These are phyloP conservation scores for Penaeus monodon DNA, from an alignment of 2,888 invertebrate genomes.

Conservation along the genomic window DNA sequence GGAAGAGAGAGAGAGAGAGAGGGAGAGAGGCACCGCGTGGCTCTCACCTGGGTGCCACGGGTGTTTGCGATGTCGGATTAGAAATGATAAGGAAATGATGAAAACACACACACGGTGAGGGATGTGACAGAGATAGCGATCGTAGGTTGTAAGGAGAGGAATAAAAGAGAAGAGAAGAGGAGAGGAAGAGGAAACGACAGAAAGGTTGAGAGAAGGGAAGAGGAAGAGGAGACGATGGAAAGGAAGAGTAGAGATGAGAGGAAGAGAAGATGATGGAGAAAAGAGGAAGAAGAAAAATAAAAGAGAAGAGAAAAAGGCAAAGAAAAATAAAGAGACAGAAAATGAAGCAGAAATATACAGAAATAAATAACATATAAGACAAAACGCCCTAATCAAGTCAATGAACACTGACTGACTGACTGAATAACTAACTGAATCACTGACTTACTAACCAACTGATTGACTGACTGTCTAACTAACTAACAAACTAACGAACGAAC, in stretches of 20 bases:
- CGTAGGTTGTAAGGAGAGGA: no score
- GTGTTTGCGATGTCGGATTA: no score
- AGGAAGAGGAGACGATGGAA: background rate
- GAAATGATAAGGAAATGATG: no score
- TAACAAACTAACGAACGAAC: no score
- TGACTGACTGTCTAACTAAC: no score
- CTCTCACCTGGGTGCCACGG: no score
- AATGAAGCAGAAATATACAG: background rate
- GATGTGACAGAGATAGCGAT: no score
- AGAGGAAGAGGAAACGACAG: background rate
- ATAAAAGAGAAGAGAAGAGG: background rate
- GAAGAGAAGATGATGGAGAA: background rate
- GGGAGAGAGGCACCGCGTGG: background rate
- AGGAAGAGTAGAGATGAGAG: background rate
- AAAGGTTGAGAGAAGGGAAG: background rate
- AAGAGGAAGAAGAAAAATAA: background rate
- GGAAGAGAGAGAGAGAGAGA: background rate
- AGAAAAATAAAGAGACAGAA: background rate
- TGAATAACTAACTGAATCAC: no score
- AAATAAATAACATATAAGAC: no score
- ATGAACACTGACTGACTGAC: background rate
- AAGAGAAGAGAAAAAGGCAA: background rate
- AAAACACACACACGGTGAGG: no score
- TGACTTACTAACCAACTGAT: no score
- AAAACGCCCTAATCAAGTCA: background rate